Conservation (phyloP, 2,888 invertebrate species). For the Hoplodrina ambigua region DNA sequence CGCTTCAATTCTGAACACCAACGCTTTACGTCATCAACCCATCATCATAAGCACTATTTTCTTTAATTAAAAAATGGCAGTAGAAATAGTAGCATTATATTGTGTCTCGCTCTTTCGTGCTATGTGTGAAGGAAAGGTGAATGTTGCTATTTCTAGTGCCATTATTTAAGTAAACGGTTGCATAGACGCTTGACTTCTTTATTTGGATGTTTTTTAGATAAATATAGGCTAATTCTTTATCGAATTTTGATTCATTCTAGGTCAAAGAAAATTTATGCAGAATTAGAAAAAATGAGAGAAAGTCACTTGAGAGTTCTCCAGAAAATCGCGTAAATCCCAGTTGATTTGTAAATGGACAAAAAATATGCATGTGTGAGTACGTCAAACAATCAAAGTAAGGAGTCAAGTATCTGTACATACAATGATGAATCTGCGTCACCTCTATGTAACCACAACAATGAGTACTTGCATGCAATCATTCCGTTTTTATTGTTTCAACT, state of each 20-base stretch:
- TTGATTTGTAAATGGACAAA: not conserved
- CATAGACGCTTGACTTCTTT: conserved; percentile 26
- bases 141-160: conserved; percentile 3
- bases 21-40: conserved; percentile 26
- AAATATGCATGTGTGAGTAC: conserved; percentile 17
- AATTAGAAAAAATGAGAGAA: not conserved
- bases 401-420: conserved; percentile 34
- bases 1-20: conserved; percentile 83
- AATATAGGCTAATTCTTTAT: not conserved
- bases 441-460: conserved; percentile 48
- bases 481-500: conserved; percentile 51
- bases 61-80: conserved; percentile 15
- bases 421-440: conserved; percentile 42
- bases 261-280: not conserved
- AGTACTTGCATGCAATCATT: conserved; percentile 47
- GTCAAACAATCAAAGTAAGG: not conserved
- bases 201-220: too few species aligned
- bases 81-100: not conserved
- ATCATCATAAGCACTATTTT: not conserved
- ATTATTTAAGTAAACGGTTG: conserved; percentile 5
- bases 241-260: not conserved
- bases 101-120: not conserved
- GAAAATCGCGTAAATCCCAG: not conserved
- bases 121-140: not conserved
- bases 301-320: not conserved